Evolutionary conservation across 2,797 vertebrate species (phyloP).

Genomic region (Catamblyrhynchus diadema): DNA sequence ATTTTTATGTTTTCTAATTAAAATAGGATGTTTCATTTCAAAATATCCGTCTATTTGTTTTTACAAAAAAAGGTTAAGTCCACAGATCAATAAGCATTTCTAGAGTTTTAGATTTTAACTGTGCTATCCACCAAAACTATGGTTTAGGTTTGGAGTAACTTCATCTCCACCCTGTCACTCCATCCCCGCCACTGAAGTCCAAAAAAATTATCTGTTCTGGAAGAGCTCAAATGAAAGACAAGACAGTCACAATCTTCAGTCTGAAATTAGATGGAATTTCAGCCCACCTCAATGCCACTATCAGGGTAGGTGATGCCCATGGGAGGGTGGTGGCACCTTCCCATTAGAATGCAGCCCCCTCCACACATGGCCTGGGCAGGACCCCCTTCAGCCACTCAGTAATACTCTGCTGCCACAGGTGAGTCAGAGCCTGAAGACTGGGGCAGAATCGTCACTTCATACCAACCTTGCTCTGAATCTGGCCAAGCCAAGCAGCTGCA

Average conservation of each 20-base stretch:
- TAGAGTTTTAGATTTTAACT: neutral
- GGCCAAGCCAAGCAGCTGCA: neutral
- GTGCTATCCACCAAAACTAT: neutral
- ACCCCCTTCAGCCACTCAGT: neutral
- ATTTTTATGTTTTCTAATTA: neutral
- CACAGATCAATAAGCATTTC: neutral
- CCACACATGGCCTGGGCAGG: fast-evolving
- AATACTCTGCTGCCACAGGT: neutral
- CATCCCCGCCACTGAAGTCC: neutral
- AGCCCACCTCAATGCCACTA: neutral
- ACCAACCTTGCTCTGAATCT: neutral
- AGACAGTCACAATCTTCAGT: neutral
- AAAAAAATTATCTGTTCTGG: neutral
- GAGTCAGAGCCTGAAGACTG: neutral
- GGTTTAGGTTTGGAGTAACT: neutral
- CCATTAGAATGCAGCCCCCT: neutral
- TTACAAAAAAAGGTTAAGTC: neutral
- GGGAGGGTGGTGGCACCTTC: neutral
- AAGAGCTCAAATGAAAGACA: neutral
- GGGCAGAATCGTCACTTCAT: neutral
- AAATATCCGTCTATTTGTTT: neutral
- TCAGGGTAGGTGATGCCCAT: fast-evolving
- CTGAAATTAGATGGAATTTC: neutral
- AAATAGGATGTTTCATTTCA: neutral
- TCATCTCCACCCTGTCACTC: neutral